These are phyloP conservation scores for Rhadina sibilatrix DNA, from an alignment of 2,113 vertebrate genomes.

Conservation along the genomic window DNA sequence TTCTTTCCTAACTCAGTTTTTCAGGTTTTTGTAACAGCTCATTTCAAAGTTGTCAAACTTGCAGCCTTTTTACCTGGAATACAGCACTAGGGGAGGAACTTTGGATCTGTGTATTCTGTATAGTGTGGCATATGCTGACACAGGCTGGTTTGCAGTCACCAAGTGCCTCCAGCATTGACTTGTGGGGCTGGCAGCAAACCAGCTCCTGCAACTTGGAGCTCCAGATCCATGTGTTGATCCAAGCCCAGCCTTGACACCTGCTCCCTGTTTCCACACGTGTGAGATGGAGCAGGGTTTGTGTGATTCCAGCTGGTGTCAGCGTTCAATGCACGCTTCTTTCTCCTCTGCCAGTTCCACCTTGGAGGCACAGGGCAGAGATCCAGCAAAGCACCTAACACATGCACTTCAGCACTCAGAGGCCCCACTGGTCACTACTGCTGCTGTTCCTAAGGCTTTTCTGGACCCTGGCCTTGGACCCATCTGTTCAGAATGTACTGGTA, in stretches of 20 bases:
- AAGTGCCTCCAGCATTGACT: neutral
- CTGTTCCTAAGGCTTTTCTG: neutral
- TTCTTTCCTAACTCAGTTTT: neutral
- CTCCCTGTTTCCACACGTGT: neutral
- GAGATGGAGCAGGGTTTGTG: neutral
- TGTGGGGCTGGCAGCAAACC: neutral
- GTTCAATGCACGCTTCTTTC: neutral
- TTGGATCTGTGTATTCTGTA: neutral
- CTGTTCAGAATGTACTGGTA: neutral
- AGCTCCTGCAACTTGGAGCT: neutral
- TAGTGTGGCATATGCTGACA: neutral
- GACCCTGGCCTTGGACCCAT: neutral
- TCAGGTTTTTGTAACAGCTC: neutral
- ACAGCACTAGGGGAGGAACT: neutral
- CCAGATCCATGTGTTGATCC: neutral
- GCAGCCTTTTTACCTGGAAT: neutral
- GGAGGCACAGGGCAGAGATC: neutral
- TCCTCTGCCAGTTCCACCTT: neutral
- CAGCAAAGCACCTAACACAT: neutral
- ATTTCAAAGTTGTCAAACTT: neutral
- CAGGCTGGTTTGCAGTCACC: neutral
- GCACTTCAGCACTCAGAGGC: neutral
- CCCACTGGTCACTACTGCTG: neutral
- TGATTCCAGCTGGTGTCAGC: neutral
- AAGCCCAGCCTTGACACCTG: neutral